Evolutionary conservation across 2,888 invertebrate species (phyloP), one percentile per base, ranked within the genome.

Genomic region (Coleophora deauratella): DNA sequence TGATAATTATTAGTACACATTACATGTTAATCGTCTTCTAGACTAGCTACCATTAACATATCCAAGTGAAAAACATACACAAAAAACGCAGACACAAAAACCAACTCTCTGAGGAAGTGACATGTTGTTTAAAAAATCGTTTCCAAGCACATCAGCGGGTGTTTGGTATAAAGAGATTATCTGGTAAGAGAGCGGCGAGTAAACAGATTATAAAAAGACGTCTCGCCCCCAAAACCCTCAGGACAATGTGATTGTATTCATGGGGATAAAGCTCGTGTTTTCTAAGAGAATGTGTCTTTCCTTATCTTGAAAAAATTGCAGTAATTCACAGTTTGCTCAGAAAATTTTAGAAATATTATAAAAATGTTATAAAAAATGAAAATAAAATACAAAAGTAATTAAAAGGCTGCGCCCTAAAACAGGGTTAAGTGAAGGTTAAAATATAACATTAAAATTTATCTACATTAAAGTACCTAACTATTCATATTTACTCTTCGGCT

Each of bases 121-220:
- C 9, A 11, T 13, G 9, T 12, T 13, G 9, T 1, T 12, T 13
- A 52, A 49, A 59, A 61, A 59, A 13, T 51, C 51, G 44, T 56
- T 49, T 47, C 55, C 61, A 69, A 74, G 71, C 64, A 68, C 66
- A 67, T 66, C 60, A 60, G 49, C 55, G 59, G 56, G 59, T 62
- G 66, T 70, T 65, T 58, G 52, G 68, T 64, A 68, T 72, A 75
- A 79, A 76, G 64, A 73, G 73, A 78, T 79, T 76, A 78, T 75
- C 72, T 69, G 61, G 67, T 68, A 66, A 69, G 54, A 67, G 63
- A 55, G 66, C 69, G 61, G 66, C 67, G 66, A 68, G 77, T 77
- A 78, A 78, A 81, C 81, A 80, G 76, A 78, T 80, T 80, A 80
- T 80, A 80, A 79, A 80, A 80, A 78, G 72, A 76, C 73, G 66